These are phyloP conservation scores for Heliconius cydno DNA, from an alignment of 2,888 invertebrate genomes.

Conservation along the genomic window DNA sequence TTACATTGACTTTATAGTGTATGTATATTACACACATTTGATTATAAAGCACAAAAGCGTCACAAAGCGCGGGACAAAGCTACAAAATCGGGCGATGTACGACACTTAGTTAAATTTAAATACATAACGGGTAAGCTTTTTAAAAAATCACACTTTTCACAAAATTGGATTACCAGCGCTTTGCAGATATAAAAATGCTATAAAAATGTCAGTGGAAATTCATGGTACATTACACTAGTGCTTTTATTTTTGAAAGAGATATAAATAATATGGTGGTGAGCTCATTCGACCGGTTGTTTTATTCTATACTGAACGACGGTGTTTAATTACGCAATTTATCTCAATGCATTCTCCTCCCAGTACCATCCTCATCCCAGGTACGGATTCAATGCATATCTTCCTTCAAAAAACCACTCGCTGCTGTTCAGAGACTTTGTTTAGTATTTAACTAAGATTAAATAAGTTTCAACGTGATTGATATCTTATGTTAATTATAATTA, in stretches of 20 bases:
- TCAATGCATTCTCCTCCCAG: background rate
- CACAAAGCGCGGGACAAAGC: constrained; percentile 5
- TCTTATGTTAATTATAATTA: background rate
- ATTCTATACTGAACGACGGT: background rate
- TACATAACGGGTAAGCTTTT: constrained; percentile 22
- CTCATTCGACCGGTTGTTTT: background rate
- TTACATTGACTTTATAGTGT: background rate
- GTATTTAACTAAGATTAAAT: background rate
- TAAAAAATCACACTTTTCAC: constrained; percentile 26
- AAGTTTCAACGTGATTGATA: background rate
- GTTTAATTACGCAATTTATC: background rate
- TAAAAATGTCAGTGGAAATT: constrained; percentile 15
- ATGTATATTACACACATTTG: constrained; percentile 1
- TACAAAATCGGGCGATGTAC: constrained; percentile 16
- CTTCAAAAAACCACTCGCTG: background rate
- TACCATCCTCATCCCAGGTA: too few relatives aligned
- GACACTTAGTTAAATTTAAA: constrained; percentile 28
- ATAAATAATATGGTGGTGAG: background rate
- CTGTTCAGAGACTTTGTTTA: background rate
- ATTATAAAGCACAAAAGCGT: background rate
- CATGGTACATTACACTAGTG: constrained; percentile 10
- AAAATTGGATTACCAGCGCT: constrained; percentile 21
- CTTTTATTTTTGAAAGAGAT: constrained; percentile 7
- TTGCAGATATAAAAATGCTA: constrained; percentile 16
- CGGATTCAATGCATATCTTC: too few relatives aligned